Conservation (phyloP, 2,797 vertebrate species). For the Enteromius anoplus region DNA sequence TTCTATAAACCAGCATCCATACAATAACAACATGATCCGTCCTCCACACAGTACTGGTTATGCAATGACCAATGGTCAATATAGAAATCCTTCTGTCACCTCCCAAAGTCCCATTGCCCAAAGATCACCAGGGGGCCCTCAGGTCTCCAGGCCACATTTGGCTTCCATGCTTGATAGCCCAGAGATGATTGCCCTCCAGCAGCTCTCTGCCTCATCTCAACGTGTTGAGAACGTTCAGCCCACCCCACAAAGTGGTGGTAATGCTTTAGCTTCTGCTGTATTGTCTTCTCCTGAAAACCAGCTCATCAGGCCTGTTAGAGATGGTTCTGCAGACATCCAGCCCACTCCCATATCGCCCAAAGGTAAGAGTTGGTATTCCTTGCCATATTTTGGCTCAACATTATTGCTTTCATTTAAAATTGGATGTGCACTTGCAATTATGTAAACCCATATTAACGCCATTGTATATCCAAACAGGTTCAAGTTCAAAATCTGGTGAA, state of each 20-base stretch:
- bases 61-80: constrained; percentile 73
- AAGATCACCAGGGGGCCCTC: constrained; percentile 74
- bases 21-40: constrained; percentile 79
- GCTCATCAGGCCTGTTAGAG: constrained; percentile 70
- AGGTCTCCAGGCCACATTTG: constrained; percentile 77
- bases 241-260: constrained; percentile 72
- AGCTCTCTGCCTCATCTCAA: constrained; percentile 87
- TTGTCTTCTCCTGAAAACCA: constrained; percentile 70
- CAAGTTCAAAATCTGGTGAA: constrained; percentile 56
- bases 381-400: constrained; percentile 31
- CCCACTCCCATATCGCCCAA: constrained; percentile 64
- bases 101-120: constrained; percentile 64
- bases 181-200: constrained; percentile 98
- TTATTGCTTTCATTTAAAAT: neutral
- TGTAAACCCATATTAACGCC: neutral
- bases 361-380: constrained; percentile 68
- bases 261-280: constrained; percentile 60
- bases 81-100: constrained; percentile 72
- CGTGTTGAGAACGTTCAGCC: constrained; percentile 73
- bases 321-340: constrained; percentile 73
- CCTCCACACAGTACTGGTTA: constrained; percentile 75
- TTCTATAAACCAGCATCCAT: constrained; percentile 71
- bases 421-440: neutral
- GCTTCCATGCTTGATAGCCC: constrained; percentile 98
- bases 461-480: constrained; percentile 65